Percentiles rank a stretch among this genome's conserved stretches.
phyloP scores from a whole-genome alignment of 2,113 vertebrate species.

The Pitta sordida region DNA sequence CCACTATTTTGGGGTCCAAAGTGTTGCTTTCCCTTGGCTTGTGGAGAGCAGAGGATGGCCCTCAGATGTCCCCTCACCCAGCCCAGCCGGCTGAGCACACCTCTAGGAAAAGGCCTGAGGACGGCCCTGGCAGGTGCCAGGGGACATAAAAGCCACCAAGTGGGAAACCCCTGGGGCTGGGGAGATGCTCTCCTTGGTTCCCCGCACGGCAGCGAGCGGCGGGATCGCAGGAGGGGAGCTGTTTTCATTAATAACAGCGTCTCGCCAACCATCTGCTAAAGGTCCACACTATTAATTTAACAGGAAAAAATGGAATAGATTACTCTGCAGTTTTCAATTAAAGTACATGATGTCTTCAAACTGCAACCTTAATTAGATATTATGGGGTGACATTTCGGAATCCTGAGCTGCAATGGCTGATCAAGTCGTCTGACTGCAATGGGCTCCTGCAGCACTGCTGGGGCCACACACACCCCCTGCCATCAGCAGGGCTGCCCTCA shows the following conservation, averaged over 20 bases:
- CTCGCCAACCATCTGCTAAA: slow-evolving; percentile 62
- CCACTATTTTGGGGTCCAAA: too few relatives aligned
- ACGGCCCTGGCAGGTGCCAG: not conserved
- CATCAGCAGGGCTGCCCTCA: fast-evolving
- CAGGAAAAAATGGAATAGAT: slow-evolving; percentile 47
- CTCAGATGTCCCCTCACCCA: too few relatives aligned
- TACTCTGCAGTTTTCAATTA: slow-evolving; percentile 70
- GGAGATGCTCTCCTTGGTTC: not conserved
- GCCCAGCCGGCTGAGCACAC: too few relatives aligned
- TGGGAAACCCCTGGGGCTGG: not conserved
- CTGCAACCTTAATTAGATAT: slow-evolving; percentile 69
- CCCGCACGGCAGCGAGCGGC: not conserved
- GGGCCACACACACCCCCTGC: not conserved
- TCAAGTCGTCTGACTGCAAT: not conserved
- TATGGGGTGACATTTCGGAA: slow-evolving; percentile 70
- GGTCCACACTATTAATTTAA: slow-evolving; percentile 65
- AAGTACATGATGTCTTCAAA: slow-evolving; percentile 69
- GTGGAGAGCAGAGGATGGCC: too few relatives aligned
- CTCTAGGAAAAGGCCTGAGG: not conserved
- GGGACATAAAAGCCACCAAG: not conserved
- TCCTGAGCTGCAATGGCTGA: not conserved
- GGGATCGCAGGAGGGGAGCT: not conserved
- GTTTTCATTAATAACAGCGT: slow-evolving; percentile 53
- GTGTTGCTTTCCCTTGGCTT: not conserved
- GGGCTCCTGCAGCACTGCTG: not conserved